Conservation (phyloP, 2,888 invertebrate species). For the Syrphus vitripennis region DNA sequence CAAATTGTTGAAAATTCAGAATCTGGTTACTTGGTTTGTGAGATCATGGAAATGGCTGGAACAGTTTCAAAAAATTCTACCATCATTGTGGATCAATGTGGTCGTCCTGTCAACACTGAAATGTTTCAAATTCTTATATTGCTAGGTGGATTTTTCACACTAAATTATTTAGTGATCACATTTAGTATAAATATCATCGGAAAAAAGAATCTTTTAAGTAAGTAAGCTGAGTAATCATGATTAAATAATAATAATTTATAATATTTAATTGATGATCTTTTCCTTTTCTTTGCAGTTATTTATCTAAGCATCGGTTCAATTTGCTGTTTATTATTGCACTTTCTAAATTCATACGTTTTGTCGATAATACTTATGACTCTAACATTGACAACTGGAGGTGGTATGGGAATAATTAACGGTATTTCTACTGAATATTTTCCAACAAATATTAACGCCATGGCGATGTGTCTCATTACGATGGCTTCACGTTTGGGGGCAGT, state of each 20-base stretch:
- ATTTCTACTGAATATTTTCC: slow-evolving; percentile 84
- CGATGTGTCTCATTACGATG: slow-evolving; percentile 80
- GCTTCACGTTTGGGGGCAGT: slow-evolving; percentile 79
- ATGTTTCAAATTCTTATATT: slow-evolving; percentile 86
- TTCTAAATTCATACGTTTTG: slow-evolving; percentile 83
- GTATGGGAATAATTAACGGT: slow-evolving; percentile 83
- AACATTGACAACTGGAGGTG: slow-evolving; percentile 83
- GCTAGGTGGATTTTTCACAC: slow-evolving; percentile 85
- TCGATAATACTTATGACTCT: slow-evolving; percentile 84
- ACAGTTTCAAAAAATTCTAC: background rate
- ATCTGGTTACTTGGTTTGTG: slow-evolving; percentile 77
- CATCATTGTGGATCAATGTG: slow-evolving; percentile 78
- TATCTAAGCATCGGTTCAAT: slow-evolving; percentile 82
- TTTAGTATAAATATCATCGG: slow-evolving; percentile 84
- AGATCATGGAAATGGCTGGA: slow-evolving; percentile 51
- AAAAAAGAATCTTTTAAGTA: slow-evolving; percentile 83
- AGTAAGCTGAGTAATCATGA: no score
- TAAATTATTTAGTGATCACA: slow-evolving; percentile 85
- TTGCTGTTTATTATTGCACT: slow-evolving; percentile 84
- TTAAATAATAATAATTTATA: no score
- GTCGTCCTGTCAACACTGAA: slow-evolving; percentile 83
- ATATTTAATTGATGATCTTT: no score
- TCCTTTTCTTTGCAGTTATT: slow-evolving; percentile 9
- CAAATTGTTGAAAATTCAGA: slow-evolving; percentile 77
- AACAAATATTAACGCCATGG: slow-evolving; percentile 82